A percentile compares a stretch with the other conserved stretches of the same genome.
phyloP scores from a whole-genome alignment of 1,140 invertebrate genomes.

The Drosophila athabasca region DNA sequence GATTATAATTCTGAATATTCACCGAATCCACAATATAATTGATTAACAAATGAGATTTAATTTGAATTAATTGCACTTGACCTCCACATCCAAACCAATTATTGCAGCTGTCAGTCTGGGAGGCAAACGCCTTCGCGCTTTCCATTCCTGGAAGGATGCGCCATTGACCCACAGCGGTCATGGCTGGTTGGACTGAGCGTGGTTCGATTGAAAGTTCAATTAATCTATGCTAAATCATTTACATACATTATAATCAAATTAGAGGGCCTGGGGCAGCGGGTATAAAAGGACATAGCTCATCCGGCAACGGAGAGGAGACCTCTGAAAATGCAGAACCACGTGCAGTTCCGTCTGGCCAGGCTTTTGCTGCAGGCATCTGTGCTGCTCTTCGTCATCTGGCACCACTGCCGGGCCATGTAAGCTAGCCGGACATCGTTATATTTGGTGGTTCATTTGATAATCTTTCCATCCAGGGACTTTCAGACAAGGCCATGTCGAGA shows the following conservation, averaged over 20 bases:
- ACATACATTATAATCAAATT: slow-evolving; percentile 49
- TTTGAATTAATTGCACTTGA: slow-evolving; percentile 17
- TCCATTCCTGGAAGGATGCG: no score
- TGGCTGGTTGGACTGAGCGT: background rate
- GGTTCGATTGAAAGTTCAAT: slow-evolving; percentile 18
- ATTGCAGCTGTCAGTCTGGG: slow-evolving; percentile 26
- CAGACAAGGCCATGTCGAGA: background rate
- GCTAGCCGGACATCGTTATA: background rate
- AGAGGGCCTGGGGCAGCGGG: background rate
- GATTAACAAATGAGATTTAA: background rate
- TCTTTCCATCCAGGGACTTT: background rate
- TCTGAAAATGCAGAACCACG: slow-evolving; percentile 35
- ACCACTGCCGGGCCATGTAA: slow-evolving; percentile 28
- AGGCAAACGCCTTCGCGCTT: background rate
- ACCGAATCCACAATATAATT: background rate
- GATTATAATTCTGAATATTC: no score
- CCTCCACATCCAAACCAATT: slow-evolving; percentile 18
- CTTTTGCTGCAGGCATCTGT: slow-evolving; percentile 21
- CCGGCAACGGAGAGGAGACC: slow-evolving; percentile 4
- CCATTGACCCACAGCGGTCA: slow-evolving; percentile 9
- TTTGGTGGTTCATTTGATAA: background rate
- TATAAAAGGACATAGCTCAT: slow-evolving; percentile 43
- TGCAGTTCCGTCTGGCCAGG: slow-evolving; percentile 24
- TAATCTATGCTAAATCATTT: slow-evolving; percentile 50
- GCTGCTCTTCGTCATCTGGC: slow-evolving; percentile 19